Conservation (phyloP, 2,888 invertebrate genomes). For the Hedychridium roseum region DNA sequence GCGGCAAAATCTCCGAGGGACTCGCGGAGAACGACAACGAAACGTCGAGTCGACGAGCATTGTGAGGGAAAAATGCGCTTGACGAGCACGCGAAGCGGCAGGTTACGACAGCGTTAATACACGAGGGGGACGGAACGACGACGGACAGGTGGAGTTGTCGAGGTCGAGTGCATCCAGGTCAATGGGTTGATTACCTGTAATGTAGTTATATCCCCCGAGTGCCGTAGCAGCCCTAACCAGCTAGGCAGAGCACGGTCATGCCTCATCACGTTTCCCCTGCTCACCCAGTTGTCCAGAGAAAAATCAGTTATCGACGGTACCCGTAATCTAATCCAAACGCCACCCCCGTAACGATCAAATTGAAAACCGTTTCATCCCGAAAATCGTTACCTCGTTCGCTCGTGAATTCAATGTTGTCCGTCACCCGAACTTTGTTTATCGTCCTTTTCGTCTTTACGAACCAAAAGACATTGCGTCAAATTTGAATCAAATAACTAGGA, state of each 20-base stretch:
- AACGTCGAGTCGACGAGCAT: too few relatives aligned
- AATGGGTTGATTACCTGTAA: slow-evolving; percentile 53
- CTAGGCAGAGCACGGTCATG: slow-evolving; percentile 17
- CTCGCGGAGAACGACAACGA: neutral
- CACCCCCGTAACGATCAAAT: too few relatives aligned
- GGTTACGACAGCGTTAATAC: slow-evolving; percentile 30
- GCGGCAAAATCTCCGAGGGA: slow-evolving; percentile 1
- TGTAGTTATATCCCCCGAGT: slow-evolving; percentile 47
- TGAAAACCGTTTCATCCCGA: too few relatives aligned
- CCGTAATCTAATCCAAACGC: too few relatives aligned
- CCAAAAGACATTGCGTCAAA: too few relatives aligned
- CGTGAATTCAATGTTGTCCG: too few relatives aligned
- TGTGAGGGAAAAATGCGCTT: slow-evolving; percentile 17
- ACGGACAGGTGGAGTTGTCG: slow-evolving; percentile 31
- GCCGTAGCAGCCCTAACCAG: slow-evolving; percentile 35
- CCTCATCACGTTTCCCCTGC: slow-evolving; percentile 19
- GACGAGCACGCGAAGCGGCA: slow-evolving; percentile 30
- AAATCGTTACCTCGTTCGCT: too few relatives aligned
- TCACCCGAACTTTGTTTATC: too few relatives aligned
- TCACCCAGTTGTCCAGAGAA: slow-evolving; percentile 1
- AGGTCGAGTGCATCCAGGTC: slow-evolving; percentile 45
- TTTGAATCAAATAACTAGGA: too few relatives aligned
- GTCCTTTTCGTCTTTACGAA: too few relatives aligned
- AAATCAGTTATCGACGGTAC: slow-evolving; percentile 3
- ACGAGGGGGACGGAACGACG: slow-evolving; percentile 18